phyloP scores from a whole-genome alignment of 2,113 vertebrate species.

The Lutjanus erythropterus region DNA sequence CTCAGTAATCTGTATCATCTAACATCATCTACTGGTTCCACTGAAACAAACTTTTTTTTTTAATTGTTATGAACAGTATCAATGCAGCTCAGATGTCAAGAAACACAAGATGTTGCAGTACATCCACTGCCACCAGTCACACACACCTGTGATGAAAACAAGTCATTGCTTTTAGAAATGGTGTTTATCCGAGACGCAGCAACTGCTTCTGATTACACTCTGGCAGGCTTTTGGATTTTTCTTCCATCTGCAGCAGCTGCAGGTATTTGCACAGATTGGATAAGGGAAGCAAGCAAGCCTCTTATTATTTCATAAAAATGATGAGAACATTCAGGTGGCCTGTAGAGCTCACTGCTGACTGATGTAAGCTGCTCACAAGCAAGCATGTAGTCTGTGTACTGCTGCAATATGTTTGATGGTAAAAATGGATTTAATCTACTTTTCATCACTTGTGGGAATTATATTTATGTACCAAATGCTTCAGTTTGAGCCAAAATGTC shows the following conservation, averaged over 20 bases:
- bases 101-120: not conserved
- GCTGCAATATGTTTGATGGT: not conserved
- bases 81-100: not conserved
- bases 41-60: not conserved
- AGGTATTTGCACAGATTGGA: slow-evolving; percentile 15
- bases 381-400: not conserved
- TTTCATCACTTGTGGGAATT: not conserved
- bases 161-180: too few species aligned
- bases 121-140: not conserved
- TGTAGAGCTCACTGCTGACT: not conserved
- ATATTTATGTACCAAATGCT: not conserved
- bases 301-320: slow-evolving; percentile 17
- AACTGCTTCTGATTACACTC: not conserved
- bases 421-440: not conserved
- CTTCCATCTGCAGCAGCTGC: not conserved
- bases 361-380: not conserved
- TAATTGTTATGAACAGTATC: not conserved
- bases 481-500: not conserved
- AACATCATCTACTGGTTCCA: slow-evolving; percentile 10
- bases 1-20: too few species aligned
- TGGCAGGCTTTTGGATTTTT: not conserved
- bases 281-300: not conserved
- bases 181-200: not conserved
- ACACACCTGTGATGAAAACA: not conserved
- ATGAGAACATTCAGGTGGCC: slow-evolving; percentile 1